phyloP scores from a whole-genome alignment of 2,797 vertebrate species.

The Australoheros facetus region DNA sequence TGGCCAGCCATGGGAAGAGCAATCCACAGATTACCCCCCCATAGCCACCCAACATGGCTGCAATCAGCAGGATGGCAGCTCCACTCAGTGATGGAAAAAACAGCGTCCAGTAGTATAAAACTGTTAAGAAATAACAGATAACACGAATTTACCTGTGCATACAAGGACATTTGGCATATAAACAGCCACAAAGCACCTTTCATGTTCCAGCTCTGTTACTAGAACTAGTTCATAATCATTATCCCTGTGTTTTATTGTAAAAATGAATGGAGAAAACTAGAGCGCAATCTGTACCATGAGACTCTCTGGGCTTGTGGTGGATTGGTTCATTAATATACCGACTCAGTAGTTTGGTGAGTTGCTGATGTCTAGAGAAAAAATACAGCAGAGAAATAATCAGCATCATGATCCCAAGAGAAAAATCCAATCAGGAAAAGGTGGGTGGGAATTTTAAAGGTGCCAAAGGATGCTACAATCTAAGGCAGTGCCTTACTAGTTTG shows the following conservation, averaged over 20 bases:
- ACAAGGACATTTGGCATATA: neutral
- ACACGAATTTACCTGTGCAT: neutral
- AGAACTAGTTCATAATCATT: neutral
- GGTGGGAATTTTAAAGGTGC: conserved; percentile 9
- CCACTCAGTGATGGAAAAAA: conserved; percentile 79
- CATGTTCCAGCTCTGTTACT: neutral
- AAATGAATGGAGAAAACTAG: neutral
- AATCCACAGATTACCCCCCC: conserved; percentile 76
- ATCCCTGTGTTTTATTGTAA: neutral
- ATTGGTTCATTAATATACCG: conserved; percentile 73
- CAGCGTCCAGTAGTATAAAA: conserved; percentile 82
- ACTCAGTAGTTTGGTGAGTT: conserved; percentile 80
- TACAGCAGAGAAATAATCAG: conserved; percentile 48
- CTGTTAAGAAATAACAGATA: conserved; percentile 56
- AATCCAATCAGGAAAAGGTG: conserved; percentile 17
- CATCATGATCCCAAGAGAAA: conserved; percentile 39
- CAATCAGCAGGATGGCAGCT: conserved; percentile 77
- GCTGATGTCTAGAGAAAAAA: conserved; percentile 79
- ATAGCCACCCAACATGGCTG: conserved; percentile 77
- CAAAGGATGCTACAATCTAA: neutral
- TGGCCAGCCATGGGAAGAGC: conserved; percentile 83
- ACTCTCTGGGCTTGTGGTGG: conserved; percentile 78
- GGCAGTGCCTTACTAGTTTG: neutral
- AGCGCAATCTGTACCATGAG: conserved; percentile 68
- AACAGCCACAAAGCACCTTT: neutral